Evolutionary conservation across 2,797 vertebrate genomes (phyloP), one percentile per base, ranked within the genome.

Genomic region (Thunnus albacares): DNA sequence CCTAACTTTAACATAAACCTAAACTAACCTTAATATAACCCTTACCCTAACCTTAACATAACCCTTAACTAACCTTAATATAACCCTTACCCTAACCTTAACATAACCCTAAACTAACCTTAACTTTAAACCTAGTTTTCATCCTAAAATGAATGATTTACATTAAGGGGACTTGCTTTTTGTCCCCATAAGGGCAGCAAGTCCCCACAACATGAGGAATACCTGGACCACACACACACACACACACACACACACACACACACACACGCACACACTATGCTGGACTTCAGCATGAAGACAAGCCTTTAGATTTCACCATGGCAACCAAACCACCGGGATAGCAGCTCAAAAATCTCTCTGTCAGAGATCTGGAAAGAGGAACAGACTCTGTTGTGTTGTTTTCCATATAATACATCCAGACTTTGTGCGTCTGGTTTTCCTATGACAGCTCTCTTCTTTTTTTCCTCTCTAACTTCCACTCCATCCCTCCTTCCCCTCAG

Each of bases 221-320:
- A 33, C 6, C 30, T 33, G 30, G 6, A 33, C 6, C 68, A 47
- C 58, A 63, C 22, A 43, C 30, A 68, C 45, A 66, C 30, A 55
- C 55, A 76, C 33, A 26, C 59, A 65, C 51, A 57, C 77, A 68
- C 64, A 73, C 60, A 70, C 59, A 66, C 55, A 53, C 52, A 73
- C 74, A 70, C 59, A 82, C 53, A 80, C 12, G 64, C 52, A 66
- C 52, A 35, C 13, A 87, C 81, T 76, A 74, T 76, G 84, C 79
- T 81, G 85, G 87, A 86, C 71, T 79, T 69, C 81, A 85, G 74
- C 59, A 9, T 30, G 70, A 68, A 86, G 85, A 87, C 80, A 74
- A 87, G 79, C 64, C 86, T 90, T 89, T 73, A 76, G 77, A 82
- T 80, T 80, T 92, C 22, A 83, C 92, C 88, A 93, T 91, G 83